Evolutionary conservation across 2,113 vertebrate genomes (phyloP).

Genomic region (Zingel zingel): DNA sequence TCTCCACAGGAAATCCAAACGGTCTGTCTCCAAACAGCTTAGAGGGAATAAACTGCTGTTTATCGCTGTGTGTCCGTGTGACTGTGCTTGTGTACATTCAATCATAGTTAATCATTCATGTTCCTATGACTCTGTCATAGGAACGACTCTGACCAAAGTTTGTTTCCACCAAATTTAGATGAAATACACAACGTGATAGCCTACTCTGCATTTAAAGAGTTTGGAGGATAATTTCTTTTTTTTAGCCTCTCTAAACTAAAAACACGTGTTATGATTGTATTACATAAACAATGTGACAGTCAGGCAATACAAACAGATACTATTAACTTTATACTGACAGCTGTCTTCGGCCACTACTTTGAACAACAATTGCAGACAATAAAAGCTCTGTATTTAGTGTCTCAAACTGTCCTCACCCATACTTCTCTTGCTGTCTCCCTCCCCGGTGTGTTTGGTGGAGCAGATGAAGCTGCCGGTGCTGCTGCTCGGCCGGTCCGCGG

Average conservation of each 20-base stretch:
- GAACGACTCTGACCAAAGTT: no score
- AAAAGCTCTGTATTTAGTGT: neutral
- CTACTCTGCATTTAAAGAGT: neutral
- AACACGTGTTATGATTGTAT: neutral
- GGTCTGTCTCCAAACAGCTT: slow-evolving; percentile 12
- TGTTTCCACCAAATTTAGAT: neutral
- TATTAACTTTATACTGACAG: no score
- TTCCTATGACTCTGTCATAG: neutral
- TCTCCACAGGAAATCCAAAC: slow-evolving; percentile 33
- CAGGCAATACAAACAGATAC: no score
- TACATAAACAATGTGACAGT: neutral
- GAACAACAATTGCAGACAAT: neutral
- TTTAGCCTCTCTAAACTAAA: neutral
- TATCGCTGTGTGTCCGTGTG: slow-evolving; percentile 11
- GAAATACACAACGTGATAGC: neutral
- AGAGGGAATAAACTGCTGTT: slow-evolving; percentile 39
- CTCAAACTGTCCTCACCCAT: neutral
- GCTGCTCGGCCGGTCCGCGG: slow-evolving; percentile 91
- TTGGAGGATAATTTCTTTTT: neutral
- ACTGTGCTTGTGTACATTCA: neutral
- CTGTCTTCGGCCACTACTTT: neutral
- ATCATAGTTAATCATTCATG: neutral
- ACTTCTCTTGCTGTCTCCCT: neutral
- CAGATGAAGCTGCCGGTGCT: slow-evolving; percentile 95
- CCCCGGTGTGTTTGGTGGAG: neutral